Evolutionary conservation across 2,113 vertebrate genomes (phyloP).

Genomic region (Leucopsar rothschildi): DNA sequence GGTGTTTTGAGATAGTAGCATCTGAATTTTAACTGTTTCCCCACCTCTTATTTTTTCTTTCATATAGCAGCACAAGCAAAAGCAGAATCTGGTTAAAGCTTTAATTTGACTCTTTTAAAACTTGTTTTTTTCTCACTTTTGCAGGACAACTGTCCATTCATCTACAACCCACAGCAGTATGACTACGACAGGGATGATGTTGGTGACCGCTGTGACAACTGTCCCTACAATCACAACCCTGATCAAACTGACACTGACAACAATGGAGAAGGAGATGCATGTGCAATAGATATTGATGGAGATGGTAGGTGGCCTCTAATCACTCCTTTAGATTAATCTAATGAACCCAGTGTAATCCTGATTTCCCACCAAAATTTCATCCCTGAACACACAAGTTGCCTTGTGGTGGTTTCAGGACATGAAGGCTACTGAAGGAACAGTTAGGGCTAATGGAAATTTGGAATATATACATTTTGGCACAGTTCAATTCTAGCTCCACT

Average conservation of each 20-base stretch:
- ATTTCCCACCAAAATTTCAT: background rate
- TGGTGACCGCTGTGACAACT: constrained; percentile 96
- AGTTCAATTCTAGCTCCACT: background rate
- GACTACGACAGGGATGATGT: constrained; percentile 94
- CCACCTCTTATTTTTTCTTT: background rate
- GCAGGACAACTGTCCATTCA: constrained; percentile 94
- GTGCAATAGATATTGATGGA: constrained; percentile 94
- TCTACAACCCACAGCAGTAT: constrained; percentile 94
- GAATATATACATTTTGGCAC: background rate
- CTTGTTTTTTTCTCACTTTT: constrained; percentile 2
- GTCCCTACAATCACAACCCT: constrained; percentile 91
- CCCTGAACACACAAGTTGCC: background rate
- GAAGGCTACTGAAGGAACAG: background rate
- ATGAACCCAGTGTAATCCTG: background rate
- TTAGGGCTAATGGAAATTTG: background rate
- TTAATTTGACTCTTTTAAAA: background rate
- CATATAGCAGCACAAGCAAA: background rate
- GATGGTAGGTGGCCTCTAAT: constrained; percentile 80
- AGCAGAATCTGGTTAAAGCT: background rate
- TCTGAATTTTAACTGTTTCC: background rate
- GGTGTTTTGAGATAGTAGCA: background rate
- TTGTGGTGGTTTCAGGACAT: background rate
- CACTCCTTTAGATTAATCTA: background rate
- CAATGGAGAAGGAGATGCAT: constrained; percentile 96
- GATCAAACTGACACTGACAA: constrained; percentile 94